Conservation (phyloP, 2,113 vertebrate species). For the Alosa alosa region DNA sequence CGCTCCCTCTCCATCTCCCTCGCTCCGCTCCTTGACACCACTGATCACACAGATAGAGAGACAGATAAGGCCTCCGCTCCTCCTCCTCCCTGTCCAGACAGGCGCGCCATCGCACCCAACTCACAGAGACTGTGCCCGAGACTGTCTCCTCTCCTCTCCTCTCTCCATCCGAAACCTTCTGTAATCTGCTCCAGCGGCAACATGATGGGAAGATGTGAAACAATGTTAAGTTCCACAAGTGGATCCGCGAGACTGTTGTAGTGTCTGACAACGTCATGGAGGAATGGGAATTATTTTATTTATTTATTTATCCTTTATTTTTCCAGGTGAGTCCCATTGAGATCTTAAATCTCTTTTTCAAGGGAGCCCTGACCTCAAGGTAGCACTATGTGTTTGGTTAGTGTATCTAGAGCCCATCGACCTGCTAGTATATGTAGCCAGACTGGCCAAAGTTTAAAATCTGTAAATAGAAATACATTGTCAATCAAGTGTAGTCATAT, state of each 20-base stretch:
- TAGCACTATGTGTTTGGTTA: neutral
- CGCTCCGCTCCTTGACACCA: neutral
- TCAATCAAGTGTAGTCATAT: neutral
- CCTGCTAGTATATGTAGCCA: neutral
- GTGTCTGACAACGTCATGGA: neutral
- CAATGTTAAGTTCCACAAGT: neutral
- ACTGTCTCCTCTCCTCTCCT: neutral
- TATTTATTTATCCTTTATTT: too few species aligned
- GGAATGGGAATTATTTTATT: neutral
- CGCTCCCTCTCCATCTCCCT: neutral
- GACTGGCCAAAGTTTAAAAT: neutral
- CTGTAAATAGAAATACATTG: neutral
- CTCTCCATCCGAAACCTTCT: neutral
- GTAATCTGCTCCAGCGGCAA: neutral
- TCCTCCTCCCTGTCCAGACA: conserved; percentile 27
- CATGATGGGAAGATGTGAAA: neutral
- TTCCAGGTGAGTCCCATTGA: too few species aligned
- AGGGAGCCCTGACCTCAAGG: neutral
- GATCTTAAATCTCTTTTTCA: too few species aligned
- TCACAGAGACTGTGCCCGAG: neutral
- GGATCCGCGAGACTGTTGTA: neutral
- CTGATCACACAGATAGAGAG: conserved; percentile 49
- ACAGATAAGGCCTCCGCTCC: conserved; percentile 41
- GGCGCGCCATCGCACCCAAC: neutral
- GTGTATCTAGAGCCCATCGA: too few species aligned